Evolutionary conservation across 2,113 vertebrate species (phyloP), one percentile per base, ranked within the genome.

Genomic region (Panurus biarmicus): DNA sequence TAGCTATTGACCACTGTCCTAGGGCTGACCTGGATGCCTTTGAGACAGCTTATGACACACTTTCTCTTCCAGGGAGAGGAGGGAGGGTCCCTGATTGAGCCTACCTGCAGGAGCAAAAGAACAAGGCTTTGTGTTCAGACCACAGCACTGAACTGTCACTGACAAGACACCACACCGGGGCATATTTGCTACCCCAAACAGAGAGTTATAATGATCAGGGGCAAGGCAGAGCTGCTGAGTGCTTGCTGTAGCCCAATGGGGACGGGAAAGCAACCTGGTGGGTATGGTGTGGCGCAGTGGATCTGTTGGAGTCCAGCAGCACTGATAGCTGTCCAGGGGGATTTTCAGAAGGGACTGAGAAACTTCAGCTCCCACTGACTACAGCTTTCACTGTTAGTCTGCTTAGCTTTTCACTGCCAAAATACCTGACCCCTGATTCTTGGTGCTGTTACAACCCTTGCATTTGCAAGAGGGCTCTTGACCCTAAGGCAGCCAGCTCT

Each of bases 231-330:
- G 47, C 26, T 67, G 21, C 1, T 0, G 15, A 26, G 18, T 38
- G 35, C 50, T 54, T 0, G 0, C 18, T 29, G 7, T 28, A 29
- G 12, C 20, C n/a, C 1, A 2, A 28, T 84, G n/a, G 22, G 35
- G 28, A 45, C 33, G 0, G 1, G 36, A 71, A 74, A 25, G 33
- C 51, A 78, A 44, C 17, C 15, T 2, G 3, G 14, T 1, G 0
- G 35, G 18, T 18, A 22, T 54, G n/a, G 29, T 69, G 45, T 8
- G 1, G 22, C 28, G 50, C 3, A 5, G 12, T 70, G 69, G 17
- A 15, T 89, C 54, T 66, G 44, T 61, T 58, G 65, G 53, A 62
- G 48, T 42, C 31, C 53, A 44, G 50, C 38, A 44, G n/a, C 22
- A 13, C 62, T 50, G 54, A 40, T 4, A 40, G 53, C 9, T 86